A percentile compares a stretch with the other conserved stretches of the same genome.
phyloP scores from a whole-genome alignment of 2,888 invertebrate genomes.

The Pachycephus smyrnensis region DNA sequence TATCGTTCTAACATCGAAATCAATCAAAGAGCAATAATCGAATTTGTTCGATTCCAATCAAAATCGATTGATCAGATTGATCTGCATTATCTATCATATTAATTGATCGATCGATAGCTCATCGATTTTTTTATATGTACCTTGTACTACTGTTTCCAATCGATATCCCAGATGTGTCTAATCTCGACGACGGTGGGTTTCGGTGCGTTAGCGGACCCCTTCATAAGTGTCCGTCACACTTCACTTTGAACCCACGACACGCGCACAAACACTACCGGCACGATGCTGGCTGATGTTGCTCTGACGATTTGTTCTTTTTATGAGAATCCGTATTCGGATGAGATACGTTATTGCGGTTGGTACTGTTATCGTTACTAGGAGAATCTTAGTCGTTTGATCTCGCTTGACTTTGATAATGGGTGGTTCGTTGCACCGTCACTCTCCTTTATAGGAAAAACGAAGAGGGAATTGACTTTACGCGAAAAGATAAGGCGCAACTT shows the following conservation, averaged over 20 bases:
- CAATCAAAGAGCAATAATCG: not conserved
- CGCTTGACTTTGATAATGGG: not conserved
- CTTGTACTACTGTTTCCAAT: constrained; percentile 60
- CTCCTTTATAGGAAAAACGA: constrained; percentile 6
- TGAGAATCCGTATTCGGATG: not conserved
- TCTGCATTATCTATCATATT: not conserved
- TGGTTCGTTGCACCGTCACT: constrained; percentile 8
- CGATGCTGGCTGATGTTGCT: not conserved
- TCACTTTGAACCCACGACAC: not conserved
- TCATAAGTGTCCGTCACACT: constrained; percentile 58
- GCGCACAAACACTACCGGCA: not conserved
- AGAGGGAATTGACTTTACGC: not conserved
- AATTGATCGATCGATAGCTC: not conserved
- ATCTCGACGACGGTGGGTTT: constrained; percentile 52
- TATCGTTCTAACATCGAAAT: not conserved
- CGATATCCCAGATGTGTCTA: constrained; percentile 60
- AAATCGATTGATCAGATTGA: not conserved
- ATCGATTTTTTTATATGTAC: constrained; percentile 30
- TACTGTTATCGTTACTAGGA: not conserved
- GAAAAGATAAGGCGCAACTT: not conserved
- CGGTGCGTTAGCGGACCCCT: constrained; percentile 52
- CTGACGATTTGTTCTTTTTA: not conserved
- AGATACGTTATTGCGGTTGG: not conserved
- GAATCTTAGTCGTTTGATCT: not conserved
- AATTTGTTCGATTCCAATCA: not conserved